Evolutionary conservation across 1,140 invertebrate genomes (phyloP), one percentile per base, ranked within the genome.

Genomic region (Thaumetopoea pityocampa): DNA sequence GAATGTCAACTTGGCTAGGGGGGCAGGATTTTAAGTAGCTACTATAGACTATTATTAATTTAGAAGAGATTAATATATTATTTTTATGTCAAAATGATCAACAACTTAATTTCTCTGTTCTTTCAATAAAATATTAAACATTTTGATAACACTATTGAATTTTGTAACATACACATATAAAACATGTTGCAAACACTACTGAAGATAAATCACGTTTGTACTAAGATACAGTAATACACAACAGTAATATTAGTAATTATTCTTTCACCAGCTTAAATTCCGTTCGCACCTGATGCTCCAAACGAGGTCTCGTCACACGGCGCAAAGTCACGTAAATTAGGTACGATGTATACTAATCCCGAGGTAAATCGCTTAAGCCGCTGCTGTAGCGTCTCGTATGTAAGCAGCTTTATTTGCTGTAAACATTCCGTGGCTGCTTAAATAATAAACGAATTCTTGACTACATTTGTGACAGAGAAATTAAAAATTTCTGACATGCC

Each of bases 291-390:
- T 74, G 66, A 72, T 63, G 62, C 58, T 53, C 43, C 45, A 61
- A 74, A 76, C 63, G 72, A 59, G 62, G 62, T 53, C 60, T 66
- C 64, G 61, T 70, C 64, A 69, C 71, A 70, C 76, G 62, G 67
- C 57, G 51, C 62, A 42, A 57, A 76, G 70, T 77, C 72, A 63
- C 72, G 70, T 74, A 80, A 80, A 77, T 77, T 80, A 72, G 76
- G 57, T 61, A 51, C 55, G 63, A 72, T 72, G 61, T 74, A 61
- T 69, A 73, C 66, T 77, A 80, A 80, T 77, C 72, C 72, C 41
- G 37, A 72, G 70, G 68, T 77, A 79, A 79, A 73, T 69, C 64
- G 65, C 55, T 68, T 74, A 74, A 79, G 70, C 71, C 60, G 47
- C 54, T 65, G 63, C 58, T 64, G 59, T 66, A 65, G 59, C 63